Evolutionary conservation across 2,797 vertebrate genomes (phyloP).

Genomic region (Scyliorhinus canicula): DNA sequence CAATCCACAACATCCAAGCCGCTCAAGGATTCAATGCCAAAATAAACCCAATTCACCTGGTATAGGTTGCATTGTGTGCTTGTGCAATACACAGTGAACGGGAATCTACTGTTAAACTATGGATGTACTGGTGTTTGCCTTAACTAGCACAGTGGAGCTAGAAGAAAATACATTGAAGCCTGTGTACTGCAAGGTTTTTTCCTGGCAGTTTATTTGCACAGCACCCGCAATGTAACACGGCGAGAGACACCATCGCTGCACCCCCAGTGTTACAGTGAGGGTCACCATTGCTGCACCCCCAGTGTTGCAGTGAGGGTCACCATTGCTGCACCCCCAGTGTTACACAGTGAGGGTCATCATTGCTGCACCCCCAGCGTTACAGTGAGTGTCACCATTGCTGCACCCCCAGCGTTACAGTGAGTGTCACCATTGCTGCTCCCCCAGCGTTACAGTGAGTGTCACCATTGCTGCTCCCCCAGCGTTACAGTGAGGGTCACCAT

Average conservation of each 20-base stretch:
- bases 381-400: background rate
- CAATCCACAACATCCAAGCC: background rate
- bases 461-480: background rate
- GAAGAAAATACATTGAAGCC: background rate
- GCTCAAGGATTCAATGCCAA: background rate
- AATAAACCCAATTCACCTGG: background rate
- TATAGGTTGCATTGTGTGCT: background rate
- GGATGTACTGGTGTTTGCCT: too few species aligned
- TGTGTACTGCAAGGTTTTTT: background rate
- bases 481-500: background rate
- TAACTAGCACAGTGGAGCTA: background rate
- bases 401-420: background rate
- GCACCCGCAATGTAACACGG: too few species aligned
- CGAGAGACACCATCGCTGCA: too few species aligned
- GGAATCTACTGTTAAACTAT: background rate
- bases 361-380: background rate
- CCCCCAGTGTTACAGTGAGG: too few species aligned
- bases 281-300: too few species aligned
- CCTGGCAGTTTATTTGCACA: too few species aligned
- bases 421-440: background rate
- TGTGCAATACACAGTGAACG: background rate
- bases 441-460: background rate
- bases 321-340: background rate
- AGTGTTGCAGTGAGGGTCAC: background rate
- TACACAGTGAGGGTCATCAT: background rate